phyloP scores from a whole-genome alignment of 2,113 vertebrate genomes.

The Synodontis membranacea region DNA sequence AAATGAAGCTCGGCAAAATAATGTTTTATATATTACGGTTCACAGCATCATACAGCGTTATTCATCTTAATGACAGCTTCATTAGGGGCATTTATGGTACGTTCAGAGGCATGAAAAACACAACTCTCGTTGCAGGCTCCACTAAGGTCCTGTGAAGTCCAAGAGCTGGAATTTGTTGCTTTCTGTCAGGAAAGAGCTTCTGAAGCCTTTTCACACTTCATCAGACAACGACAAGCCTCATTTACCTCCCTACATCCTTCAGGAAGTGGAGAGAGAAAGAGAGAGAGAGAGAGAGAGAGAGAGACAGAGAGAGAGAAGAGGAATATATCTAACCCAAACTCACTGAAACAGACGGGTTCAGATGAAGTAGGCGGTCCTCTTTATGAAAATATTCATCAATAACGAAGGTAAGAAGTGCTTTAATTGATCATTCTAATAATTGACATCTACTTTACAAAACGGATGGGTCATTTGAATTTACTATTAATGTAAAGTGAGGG shows the following conservation, averaged over 20 bases:
- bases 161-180: background rate
- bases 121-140: background rate
- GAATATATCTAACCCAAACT: background rate
- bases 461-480: too few relatives aligned
- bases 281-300: too few relatives aligned
- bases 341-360: background rate
- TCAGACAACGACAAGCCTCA: background rate
- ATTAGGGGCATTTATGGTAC: background rate
- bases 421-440: too few relatives aligned
- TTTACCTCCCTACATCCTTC: background rate
- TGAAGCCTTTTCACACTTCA: background rate
- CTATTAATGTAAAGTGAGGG: too few relatives aligned
- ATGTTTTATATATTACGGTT: background rate
- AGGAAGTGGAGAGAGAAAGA: background rate
- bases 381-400: background rate
- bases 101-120: background rate
- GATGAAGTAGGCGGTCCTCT: background rate
- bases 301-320: background rate
- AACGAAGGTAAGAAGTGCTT: too few relatives aligned
- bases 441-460: too few relatives aligned
- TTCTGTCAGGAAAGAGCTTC: background rate
- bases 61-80: constrained; percentile 17
- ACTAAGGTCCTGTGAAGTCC: background rate
- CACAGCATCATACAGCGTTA: background rate
- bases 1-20: constrained; percentile 6